Base-by-base conservation (phyloP, 1,140 invertebrate genomes). In the Drosophila kanapiae region DNA sequence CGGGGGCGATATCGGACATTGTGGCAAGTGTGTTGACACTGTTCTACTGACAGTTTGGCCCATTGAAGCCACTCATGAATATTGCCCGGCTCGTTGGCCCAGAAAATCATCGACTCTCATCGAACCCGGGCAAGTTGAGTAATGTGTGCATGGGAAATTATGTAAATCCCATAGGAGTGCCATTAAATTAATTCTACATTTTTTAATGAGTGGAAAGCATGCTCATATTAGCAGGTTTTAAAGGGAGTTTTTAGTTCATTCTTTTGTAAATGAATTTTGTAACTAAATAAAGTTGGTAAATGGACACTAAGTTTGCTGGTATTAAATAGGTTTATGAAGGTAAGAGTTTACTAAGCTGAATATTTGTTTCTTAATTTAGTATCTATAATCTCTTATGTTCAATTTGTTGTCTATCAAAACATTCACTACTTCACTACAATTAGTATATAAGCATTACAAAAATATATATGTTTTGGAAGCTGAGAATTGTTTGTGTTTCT, bases 11-110 rank as follows among this genome's bases (percentile, higher is more conserved):
- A 67, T 58, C 51, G 23, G 60, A 56, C 72, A 72, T 27, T 76
- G 61, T 54, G 67, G 67, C 67, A 70, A 68, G 63, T 68, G 53
- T 53, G 72, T 58, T 76, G 54, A 76, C 61, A 72, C 70, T 51
- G 70, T 74, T 72, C 54, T 72, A 60, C 42, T 31, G 43, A 23
- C 43, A 47, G 38, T n/a, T 38, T 69, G 65, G 43, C 60, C 60
- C 60, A 69, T 29, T 65, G 33, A 69, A 53, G 47, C 14, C 23
- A 16, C 61, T 53, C 67, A 67, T 69, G 67, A 69, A 67, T 69
- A 67, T 65, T 31, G 54, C 38, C 31, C 37, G 29, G 62, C 56
- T 61, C 4, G 2, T 56, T 42, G 59, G 23, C 57, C 63, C 23
- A 65, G 63, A 65, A 18, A 65, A 37, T 62, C 40, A 2, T 16